Percentiles rank a stretch among this genome's conserved stretches.
phyloP scores from a whole-genome alignment of 2,888 invertebrate species.

The Dicyrtomina minuta region DNA sequence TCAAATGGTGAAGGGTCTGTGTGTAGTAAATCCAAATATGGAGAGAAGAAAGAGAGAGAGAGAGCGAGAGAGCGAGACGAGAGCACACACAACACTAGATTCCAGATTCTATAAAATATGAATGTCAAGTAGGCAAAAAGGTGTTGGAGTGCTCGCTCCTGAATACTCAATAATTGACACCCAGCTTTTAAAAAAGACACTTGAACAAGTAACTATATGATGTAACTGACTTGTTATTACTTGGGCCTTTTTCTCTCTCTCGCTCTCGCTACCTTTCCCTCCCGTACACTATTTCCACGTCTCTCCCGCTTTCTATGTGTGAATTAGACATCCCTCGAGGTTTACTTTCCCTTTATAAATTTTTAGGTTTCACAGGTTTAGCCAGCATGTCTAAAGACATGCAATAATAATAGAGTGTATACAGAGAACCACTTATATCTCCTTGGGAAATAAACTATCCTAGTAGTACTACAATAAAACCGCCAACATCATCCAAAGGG shows the following conservation, averaged over 20 bases:
- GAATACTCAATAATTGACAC: too few relatives aligned
- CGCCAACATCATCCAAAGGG: too few relatives aligned
- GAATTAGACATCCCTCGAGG: too few relatives aligned
- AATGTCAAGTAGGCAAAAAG: background rate
- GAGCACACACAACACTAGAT: background rate
- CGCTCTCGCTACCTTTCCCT: background rate
- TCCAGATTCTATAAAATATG: background rate
- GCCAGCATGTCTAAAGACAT: too few relatives aligned
- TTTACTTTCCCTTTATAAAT: too few relatives aligned
- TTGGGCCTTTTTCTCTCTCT: constrained; percentile 7
- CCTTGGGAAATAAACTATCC: too few relatives aligned
- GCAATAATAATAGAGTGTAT: too few relatives aligned
- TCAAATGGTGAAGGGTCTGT: background rate
- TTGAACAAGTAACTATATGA: background rate
- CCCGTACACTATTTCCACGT: background rate
- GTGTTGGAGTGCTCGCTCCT: background rate
- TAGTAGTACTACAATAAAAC: too few relatives aligned
- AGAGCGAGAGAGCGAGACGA: background rate
- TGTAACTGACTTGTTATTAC: constrained; percentile 1
- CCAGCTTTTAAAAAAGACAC: background rate
- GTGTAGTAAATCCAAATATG: background rate
- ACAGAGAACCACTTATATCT: too few relatives aligned
- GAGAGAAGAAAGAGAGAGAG: constrained; percentile 1
- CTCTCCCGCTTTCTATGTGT: background rate
- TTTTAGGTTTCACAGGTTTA: too few relatives aligned